phyloP scores from a whole-genome alignment of 2,797 vertebrate species.

The Percopsis omiscomaycus region DNA sequence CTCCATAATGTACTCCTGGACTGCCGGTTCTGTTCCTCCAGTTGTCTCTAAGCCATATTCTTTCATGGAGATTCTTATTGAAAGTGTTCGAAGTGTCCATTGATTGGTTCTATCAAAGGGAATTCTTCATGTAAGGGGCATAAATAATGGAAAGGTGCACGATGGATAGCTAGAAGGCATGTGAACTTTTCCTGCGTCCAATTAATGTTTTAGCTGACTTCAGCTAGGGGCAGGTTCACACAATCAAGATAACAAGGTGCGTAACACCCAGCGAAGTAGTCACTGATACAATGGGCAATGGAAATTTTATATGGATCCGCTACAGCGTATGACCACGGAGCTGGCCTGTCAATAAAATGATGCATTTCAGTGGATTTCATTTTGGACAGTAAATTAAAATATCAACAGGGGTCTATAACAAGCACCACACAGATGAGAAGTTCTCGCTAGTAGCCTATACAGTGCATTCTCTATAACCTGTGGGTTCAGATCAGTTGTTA shows the following conservation, averaged over 20 bases:
- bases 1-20: constrained; percentile 32
- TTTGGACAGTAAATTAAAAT: constrained; percentile 29
- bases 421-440: not conserved
- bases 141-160: constrained; percentile 78
- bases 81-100: constrained; percentile 60
- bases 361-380: constrained; percentile 40
- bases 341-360: constrained; percentile 44
- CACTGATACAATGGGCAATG: constrained; percentile 42
- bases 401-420: constrained; percentile 8
- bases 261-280: constrained; percentile 39
- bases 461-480: not conserved
- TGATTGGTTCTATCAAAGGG: constrained; percentile 76
- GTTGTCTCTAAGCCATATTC: constrained; percentile 41
- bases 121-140: constrained; percentile 73
- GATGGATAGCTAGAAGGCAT: constrained; percentile 65
- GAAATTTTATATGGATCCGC: constrained; percentile 40
- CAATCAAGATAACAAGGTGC: constrained; percentile 75
- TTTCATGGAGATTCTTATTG: constrained; percentile 26
- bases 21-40: constrained; percentile 39
- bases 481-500: not conserved
- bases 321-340: constrained; percentile 11
- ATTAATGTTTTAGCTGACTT: constrained; percentile 83
- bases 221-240: constrained; percentile 63
- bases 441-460: not conserved
- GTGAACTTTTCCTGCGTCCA: constrained; percentile 79